Conservation (phyloP, 2,113 vertebrate species). For the Macquaria australasica region DNA sequence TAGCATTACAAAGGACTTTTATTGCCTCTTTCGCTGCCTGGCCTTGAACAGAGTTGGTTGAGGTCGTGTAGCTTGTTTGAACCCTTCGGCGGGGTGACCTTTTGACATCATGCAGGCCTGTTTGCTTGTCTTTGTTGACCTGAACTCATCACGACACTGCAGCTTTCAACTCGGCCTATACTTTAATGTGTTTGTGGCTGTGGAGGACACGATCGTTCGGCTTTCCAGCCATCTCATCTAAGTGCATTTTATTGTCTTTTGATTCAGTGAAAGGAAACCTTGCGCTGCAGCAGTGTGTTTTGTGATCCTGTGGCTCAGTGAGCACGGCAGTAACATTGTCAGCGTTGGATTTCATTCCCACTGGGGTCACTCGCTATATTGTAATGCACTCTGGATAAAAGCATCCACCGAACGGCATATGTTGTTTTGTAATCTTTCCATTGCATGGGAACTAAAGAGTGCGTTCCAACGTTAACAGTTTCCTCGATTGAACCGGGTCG, state of each 20-base stretch:
- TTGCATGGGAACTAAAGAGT: background rate
- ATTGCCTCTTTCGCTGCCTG: background rate
- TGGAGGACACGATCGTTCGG: background rate
- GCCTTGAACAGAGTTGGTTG: background rate
- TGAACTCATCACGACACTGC: background rate
- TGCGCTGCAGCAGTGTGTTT: background rate
- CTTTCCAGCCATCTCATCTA: background rate
- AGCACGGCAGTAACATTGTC: background rate
- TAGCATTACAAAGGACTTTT: background rate
- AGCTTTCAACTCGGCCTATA: background rate
- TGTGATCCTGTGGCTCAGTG: background rate
- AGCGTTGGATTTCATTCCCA: slow-evolving; percentile 16
- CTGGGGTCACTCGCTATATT: background rate
- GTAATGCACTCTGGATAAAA: slow-evolving; percentile 34
- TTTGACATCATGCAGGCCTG: background rate
- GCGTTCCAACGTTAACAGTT: background rate
- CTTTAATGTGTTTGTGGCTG: background rate
- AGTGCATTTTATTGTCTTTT: background rate
- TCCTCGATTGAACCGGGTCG: background rate
- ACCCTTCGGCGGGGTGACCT: slow-evolving; percentile 20
- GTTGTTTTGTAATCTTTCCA: background rate
- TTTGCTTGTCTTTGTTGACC: background rate
- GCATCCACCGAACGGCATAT: background rate
- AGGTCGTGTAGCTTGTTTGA: slow-evolving; percentile 9
- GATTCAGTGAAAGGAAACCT: background rate